Percentiles rank a stretch among this genome's conserved stretches.
Evolutionary conservation across 1,140 invertebrate species (phyloP).

Genomic region (Panonychus citri): DNA sequence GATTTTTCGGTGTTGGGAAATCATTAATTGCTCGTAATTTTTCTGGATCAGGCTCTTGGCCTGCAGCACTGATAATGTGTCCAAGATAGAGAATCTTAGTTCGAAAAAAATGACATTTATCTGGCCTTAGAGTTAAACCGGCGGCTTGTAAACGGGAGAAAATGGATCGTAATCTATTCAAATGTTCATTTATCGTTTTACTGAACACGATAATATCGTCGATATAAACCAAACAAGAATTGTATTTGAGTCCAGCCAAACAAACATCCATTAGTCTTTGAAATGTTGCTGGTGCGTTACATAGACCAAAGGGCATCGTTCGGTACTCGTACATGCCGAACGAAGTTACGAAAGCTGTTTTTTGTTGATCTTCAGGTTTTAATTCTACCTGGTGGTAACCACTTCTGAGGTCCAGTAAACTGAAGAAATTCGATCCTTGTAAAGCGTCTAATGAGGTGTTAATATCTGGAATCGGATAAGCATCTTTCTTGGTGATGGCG

Average conservation of each 20-base stretch:
- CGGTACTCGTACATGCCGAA: conserved; percentile 10
- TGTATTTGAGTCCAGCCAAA: conserved; percentile 6
- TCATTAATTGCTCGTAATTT: not conserved
- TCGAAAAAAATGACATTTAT: conserved; percentile 12
- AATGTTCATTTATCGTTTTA: conserved; percentile 14
- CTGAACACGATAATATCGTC: conserved; percentile 17
- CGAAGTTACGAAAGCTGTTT: conserved; percentile 1
- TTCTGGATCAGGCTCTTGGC: not conserved
- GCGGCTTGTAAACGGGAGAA: conserved; percentile 11
- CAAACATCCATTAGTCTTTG: conserved; percentile 14
- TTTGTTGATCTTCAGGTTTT: conserved; percentile 11
- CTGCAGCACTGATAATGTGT: conserved; percentile 10
- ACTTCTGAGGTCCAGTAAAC: conserved; percentile 20
- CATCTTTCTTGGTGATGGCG: not conserved
- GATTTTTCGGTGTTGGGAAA: not conserved
- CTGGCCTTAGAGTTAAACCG: conserved; percentile 15
- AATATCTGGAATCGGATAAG: not conserved
- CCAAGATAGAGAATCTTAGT: conserved; percentile 11
- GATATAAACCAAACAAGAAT: conserved; percentile 12
- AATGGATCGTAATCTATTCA: conserved; percentile 13
- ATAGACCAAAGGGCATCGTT: conserved; percentile 14
- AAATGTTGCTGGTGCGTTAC: conserved; percentile 14
- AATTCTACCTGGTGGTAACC: conserved; percentile 27
- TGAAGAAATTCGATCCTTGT: not conserved
- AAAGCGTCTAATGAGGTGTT: not conserved